Evolutionary conservation across 2,113 vertebrate genomes (phyloP).

Genomic region (Odocoileus virginianus): DNA sequence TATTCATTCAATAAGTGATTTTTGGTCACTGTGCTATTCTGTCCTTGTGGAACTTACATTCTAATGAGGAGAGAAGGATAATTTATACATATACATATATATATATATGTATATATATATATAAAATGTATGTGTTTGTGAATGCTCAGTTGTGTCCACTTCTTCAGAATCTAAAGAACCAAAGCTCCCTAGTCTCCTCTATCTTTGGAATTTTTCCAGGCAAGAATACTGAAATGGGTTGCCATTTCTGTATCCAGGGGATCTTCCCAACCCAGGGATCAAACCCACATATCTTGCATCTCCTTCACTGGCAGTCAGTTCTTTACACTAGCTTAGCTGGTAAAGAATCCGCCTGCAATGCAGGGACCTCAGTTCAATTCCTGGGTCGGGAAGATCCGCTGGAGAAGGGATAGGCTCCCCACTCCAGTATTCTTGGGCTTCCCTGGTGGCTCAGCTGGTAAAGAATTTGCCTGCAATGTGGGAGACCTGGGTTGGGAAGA

Average conservation of each 20-base stretch:
- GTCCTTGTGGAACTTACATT: neutral
- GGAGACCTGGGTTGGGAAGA: neutral
- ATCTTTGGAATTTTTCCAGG: neutral
- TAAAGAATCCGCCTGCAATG: neutral
- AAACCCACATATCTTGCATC: neutral
- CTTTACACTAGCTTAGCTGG: neutral
- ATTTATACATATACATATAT: neutral
- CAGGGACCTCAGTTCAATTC: accelerated
- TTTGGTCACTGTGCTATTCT: neutral
- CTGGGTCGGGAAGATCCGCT: neutral
- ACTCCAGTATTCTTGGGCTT: neutral
- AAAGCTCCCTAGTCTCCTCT: neutral
- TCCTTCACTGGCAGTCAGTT: neutral
- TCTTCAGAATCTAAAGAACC: neutral
- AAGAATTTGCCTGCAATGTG: neutral
- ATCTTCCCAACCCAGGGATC: neutral
- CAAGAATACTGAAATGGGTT: neutral
- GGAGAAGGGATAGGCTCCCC: neutral
- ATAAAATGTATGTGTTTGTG: neutral
- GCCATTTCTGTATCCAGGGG: neutral
- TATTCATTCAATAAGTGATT: neutral
- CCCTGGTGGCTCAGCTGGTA: neutral
- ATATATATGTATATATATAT: neutral
- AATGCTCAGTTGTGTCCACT: neutral
- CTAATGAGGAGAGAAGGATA: neutral